Conservation (phyloP, 1,140 invertebrate species). For the Aphelinus certus region DNA sequence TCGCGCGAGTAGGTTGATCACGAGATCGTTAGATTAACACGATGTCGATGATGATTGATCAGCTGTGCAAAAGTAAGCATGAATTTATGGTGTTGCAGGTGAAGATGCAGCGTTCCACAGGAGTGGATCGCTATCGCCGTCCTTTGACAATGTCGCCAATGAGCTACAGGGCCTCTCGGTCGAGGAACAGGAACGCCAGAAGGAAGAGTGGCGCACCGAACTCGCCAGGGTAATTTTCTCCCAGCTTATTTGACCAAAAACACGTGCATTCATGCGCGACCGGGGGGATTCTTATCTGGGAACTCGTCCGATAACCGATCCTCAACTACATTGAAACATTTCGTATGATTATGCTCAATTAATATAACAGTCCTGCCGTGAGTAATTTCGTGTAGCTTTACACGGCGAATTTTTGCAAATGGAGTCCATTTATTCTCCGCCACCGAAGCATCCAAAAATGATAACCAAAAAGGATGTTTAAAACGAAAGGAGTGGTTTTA, state of each 20-base stretch:
- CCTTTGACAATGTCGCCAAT: slow-evolving; percentile 70
- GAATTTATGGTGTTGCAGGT: slow-evolving; percentile 56
- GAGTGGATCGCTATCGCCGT: slow-evolving; percentile 62
- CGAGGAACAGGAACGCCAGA: slow-evolving; percentile 78
- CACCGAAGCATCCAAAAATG: too few species aligned
- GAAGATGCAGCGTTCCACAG: slow-evolving; percentile 64
- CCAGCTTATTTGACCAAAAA: background rate
- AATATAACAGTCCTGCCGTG: background rate
- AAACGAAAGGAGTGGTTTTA: too few species aligned
- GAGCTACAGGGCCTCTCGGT: slow-evolving; percentile 71
- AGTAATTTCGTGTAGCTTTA: background rate
- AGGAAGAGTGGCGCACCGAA: slow-evolving; percentile 76
- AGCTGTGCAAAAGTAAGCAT: background rate
- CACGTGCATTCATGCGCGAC: background rate
- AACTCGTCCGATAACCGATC: background rate
- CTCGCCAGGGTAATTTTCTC: slow-evolving; percentile 66
- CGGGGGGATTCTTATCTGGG: background rate
- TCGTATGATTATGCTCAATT: background rate
- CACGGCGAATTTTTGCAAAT: too few species aligned
- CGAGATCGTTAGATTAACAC: background rate
- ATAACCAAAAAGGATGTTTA: too few species aligned
- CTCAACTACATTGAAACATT: background rate
- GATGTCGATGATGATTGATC: background rate
- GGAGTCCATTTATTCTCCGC: too few species aligned
- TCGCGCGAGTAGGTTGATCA: background rate